These are phyloP conservation scores for Troilus luridus DNA, from an alignment of 2,888 invertebrate species.

Conservation along the genomic window DNA sequence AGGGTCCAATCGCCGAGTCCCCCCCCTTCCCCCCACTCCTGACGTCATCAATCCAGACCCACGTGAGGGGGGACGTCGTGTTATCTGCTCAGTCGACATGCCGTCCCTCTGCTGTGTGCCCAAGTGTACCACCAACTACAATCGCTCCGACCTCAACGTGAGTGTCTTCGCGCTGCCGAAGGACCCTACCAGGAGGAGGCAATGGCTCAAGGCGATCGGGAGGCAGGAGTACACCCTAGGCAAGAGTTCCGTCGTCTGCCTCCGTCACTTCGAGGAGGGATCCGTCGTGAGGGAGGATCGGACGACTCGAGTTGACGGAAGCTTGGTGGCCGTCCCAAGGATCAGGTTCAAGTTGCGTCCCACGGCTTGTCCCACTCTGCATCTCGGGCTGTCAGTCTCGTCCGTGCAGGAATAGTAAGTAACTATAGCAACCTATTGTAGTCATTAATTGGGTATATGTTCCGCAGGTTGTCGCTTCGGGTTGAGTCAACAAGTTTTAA, in stretches of 20 bases:
- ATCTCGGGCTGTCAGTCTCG: neutral
- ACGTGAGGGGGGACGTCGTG: slow-evolving; percentile 32
- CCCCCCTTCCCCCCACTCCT: slow-evolving; percentile 40
- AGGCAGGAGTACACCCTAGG: slow-evolving; percentile 47
- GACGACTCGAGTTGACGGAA: slow-evolving; percentile 30
- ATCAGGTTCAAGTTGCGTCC: slow-evolving; percentile 28
- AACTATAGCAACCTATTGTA: neutral
- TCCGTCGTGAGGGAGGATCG: slow-evolving; percentile 43
- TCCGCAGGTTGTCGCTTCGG: too few relatives aligned
- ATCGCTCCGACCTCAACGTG: slow-evolving; percentile 44
- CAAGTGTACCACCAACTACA: slow-evolving; percentile 56
- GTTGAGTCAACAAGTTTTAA: too few relatives aligned
- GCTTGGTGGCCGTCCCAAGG: slow-evolving; percentile 46
- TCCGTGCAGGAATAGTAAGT: neutral
- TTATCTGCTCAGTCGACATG: slow-evolving; percentile 56
- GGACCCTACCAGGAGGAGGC: slow-evolving; percentile 27
- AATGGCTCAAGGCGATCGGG: slow-evolving; percentile 56
- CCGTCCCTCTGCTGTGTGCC: slow-evolving; percentile 58
- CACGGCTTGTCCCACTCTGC: slow-evolving; percentile 48
- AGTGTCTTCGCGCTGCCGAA: slow-evolving; percentile 56
- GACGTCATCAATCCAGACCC: slow-evolving; percentile 54
- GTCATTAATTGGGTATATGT: too few relatives aligned
- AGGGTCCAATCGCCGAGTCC: neutral
- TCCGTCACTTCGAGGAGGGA: slow-evolving; percentile 58
- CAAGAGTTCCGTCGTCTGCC: slow-evolving; percentile 57